Evolutionary conservation across 2,113 vertebrate genomes (phyloP).

Genomic region (Halichoerus grypus): DNA sequence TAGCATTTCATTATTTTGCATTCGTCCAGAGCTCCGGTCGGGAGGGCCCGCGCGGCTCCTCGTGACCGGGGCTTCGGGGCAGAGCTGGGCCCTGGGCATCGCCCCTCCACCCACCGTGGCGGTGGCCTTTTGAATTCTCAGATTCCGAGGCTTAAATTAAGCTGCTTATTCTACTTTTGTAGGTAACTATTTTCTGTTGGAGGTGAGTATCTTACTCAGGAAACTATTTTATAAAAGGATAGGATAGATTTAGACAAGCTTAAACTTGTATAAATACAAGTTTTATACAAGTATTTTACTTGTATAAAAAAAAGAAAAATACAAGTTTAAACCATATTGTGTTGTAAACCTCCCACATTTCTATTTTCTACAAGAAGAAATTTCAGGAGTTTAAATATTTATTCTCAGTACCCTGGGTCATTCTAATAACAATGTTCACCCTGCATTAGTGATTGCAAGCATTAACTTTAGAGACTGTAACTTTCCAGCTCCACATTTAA

Average conservation of each 20-base stretch:
- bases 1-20: slow-evolving; percentile 72
- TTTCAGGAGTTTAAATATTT: fast-evolving
- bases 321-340: background rate
- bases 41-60: background rate
- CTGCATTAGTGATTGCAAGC: fast-evolving
- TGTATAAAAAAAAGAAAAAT: background rate
- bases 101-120: fast-evolving
- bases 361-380: background rate
- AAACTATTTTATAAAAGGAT: background rate
- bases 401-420: background rate
- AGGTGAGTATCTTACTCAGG: background rate
- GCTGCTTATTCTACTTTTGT: background rate
- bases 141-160: background rate
- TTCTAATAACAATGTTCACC: fast-evolving
- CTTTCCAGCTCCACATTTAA: fast-evolving
- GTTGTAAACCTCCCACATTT: background rate
- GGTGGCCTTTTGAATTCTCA: too few species aligned
- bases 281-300: background rate
- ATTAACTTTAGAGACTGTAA: fast-evolving
- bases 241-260: background rate
- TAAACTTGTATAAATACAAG: background rate
- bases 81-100: too few species aligned
- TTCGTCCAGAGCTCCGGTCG: background rate
- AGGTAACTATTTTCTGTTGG: background rate
- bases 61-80: background rate